Evolutionary conservation across 2,797 vertebrate species (phyloP), one percentile per base, ranked within the genome.

Genomic region (Labeo calbasu): DNA sequence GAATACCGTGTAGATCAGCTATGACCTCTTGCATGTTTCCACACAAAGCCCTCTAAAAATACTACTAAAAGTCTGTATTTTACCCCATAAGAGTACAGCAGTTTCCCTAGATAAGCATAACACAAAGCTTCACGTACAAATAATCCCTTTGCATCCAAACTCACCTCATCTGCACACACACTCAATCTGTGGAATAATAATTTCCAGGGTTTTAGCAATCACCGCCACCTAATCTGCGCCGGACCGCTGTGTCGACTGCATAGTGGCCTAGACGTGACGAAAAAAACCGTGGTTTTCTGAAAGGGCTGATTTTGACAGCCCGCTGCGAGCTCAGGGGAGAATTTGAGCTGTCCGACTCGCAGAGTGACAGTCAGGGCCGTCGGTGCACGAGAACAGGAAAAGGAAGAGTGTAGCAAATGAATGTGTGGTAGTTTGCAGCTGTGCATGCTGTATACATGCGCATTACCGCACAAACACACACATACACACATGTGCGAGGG

Each of bases 371-470:
- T 11, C 9, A 70, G 12, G 48, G 43, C 53, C 21, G 28, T 76
- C 63, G 0, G 73, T 21, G 36, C 21, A 50, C 0, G 19, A 84
- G 63, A 80, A 88, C 88, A 87, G 88, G 86, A 87, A 88, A 72
- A 88, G 88, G 88, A 88, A 88, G 83, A 70, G 40, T 23, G 61
- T 68, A 79, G 59, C 69, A 65, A 28, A 66, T 59, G 46, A 51
- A 59, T 2, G 25, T 50, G 61, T 28, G 57, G 8, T 72, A 65
- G 65, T 77, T 66, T 88, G 87, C 87, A 88, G 84, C 73, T 87
- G 83, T 88, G 85, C 57, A 84, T 73, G 82, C 80, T 81, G 77
- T 69, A 46, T 25, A 15, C 46, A 63, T 40, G 25, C 43, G 2
- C 36, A 76, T 68, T 32, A 48, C 69, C 61, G 2, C 61, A 75